Percentiles rank a stretch among this genome's conserved stretches.
phyloP scores from a whole-genome alignment of 2,113 vertebrate genomes.

The Cheilinus undulatus region DNA sequence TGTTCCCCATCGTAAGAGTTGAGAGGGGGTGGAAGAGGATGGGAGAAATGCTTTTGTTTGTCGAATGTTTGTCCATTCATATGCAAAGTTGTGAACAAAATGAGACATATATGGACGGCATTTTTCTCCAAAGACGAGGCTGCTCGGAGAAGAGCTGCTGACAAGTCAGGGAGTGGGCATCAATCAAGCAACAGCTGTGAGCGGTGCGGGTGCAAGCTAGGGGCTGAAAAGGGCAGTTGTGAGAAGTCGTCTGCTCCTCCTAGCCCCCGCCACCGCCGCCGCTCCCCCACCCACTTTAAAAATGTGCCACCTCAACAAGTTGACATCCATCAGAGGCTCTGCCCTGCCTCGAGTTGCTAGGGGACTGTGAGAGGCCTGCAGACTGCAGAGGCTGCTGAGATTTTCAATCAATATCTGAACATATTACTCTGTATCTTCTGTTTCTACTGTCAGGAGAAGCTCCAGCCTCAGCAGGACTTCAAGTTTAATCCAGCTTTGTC shows the following conservation, averaged over 20 bases:
- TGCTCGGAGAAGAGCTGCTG: constrained; percentile 57
- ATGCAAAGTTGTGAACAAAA: constrained; percentile 61
- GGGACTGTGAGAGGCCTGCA: constrained; percentile 1
- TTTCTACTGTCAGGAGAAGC: not conserved
- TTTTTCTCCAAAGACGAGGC: constrained; percentile 41
- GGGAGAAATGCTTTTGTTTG: constrained; percentile 42
- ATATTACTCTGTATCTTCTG: not conserved
- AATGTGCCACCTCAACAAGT: constrained; percentile 75
- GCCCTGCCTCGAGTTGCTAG: constrained; percentile 52
- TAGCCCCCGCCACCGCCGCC: not conserved
- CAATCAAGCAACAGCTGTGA: constrained; percentile 81
- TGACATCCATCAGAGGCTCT: constrained; percentile 56
- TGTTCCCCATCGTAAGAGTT: constrained; percentile 40
- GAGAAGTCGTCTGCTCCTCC: constrained; percentile 30
- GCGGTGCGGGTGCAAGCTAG: constrained; percentile 37
- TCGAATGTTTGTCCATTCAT: constrained; percentile 51
- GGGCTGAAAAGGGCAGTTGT: constrained; percentile 66
- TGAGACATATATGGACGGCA: constrained; percentile 40
- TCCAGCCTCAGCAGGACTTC: not conserved
- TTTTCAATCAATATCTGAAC: not conserved
- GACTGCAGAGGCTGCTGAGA: constrained; percentile 4
- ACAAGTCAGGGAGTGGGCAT: constrained; percentile 74
- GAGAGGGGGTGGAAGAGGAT: constrained; percentile 14
- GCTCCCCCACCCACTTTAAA: constrained; percentile 2
- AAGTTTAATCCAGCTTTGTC: not conserved